These are phyloP conservation scores for Leiothrix lutea DNA, from an alignment of 2,113 vertebrate genomes.

Conservation along the genomic window DNA sequence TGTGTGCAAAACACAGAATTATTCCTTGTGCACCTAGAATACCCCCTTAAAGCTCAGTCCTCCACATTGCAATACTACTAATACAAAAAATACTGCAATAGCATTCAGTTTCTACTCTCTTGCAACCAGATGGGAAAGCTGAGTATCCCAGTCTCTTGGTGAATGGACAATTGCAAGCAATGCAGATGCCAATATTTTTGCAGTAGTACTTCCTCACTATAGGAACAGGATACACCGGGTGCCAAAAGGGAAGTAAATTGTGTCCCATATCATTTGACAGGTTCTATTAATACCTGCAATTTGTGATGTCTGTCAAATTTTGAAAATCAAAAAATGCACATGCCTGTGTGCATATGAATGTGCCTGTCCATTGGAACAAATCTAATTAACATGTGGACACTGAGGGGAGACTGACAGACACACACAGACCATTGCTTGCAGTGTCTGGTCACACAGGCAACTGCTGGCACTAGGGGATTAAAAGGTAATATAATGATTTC, in stretches of 20 bases:
- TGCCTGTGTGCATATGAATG: not conserved
- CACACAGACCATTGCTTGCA: not conserved
- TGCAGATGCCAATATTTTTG: not conserved
- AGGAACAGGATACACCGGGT: not conserved
- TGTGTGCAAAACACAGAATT: not conserved
- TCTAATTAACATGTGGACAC: conserved; percentile 1
- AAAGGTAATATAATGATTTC: conserved; percentile 30
- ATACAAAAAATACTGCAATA: not conserved
- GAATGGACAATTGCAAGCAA: not conserved
- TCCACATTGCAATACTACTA: not conserved
- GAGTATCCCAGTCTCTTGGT: not conserved
- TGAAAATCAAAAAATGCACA: not conserved
- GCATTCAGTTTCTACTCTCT: not conserved
- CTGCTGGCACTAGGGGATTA: not conserved
- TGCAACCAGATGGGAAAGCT: not conserved
- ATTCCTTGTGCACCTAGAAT: not conserved
- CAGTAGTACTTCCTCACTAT: not conserved
- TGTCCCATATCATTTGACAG: not conserved
- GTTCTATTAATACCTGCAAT: not conserved
- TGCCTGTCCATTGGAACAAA: not conserved
- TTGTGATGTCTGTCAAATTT: not conserved
- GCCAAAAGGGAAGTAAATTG: not conserved
- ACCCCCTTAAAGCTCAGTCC: not conserved
- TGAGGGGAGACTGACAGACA: not conserved
- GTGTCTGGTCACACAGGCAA: not conserved